Evolutionary conservation across 2,888 invertebrate genomes (phyloP).

Genomic region (Drosophila quinaria): DNA sequence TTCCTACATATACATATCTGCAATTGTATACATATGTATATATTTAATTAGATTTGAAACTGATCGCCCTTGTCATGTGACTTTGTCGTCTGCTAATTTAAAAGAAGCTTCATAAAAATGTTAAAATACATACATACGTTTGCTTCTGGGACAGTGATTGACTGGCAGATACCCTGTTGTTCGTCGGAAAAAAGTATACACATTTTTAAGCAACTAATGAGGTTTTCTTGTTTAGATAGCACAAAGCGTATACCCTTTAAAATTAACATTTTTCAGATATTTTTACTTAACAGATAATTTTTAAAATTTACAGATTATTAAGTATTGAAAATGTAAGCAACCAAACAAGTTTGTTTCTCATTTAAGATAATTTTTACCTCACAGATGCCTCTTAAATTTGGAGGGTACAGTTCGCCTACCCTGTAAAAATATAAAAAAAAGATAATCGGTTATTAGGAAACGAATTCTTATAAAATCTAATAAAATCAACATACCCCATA

Average conservation of each 20-base stretch:
- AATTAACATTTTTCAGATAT: too few species aligned
- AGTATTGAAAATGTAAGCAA: too few species aligned
- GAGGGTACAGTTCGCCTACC: too few species aligned
- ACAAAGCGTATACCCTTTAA: too few species aligned
- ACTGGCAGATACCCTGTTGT: background rate
- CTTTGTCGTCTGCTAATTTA: conserved; percentile 55
- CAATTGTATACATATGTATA: background rate
- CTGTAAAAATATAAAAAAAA: too few species aligned
- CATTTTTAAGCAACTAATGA: background rate
- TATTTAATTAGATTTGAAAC: conserved; percentile 64
- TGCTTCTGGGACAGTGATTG: background rate
- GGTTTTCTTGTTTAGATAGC: background rate
- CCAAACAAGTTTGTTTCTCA: too few species aligned
- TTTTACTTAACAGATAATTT: background rate
- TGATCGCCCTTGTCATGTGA: conserved; percentile 59
- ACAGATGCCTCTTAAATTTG: too few species aligned
- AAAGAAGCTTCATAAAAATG: conserved; percentile 66
- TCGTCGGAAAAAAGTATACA: background rate
- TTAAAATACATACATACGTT: conserved; percentile 34
- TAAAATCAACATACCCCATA: background rate
- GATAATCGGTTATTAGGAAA: too few species aligned
- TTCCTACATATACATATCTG: conserved; percentile 14
- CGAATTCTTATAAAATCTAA: background rate
- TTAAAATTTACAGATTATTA: background rate
- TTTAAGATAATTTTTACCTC: too few species aligned